These are phyloP conservation scores for Heliconius nattereri DNA, from an alignment of 1,140 invertebrate genomes.

Conservation along the genomic window DNA sequence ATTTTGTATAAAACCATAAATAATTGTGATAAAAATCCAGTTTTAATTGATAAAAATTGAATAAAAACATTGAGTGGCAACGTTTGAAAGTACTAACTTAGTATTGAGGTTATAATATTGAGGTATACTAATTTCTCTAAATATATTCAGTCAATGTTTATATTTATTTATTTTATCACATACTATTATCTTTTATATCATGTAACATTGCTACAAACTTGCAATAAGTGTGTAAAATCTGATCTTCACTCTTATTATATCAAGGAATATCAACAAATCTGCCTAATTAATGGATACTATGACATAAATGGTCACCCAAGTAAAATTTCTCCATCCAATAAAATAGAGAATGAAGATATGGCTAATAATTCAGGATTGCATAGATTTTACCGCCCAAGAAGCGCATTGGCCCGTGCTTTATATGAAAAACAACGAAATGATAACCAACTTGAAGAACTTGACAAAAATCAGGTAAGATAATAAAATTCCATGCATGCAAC, in stretches of 20 bases:
- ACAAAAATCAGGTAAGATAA: slow-evolving; percentile 84
- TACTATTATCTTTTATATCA: slow-evolving; percentile 33
- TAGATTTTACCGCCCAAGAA: slow-evolving; percentile 81
- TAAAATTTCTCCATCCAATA: slow-evolving; percentile 1
- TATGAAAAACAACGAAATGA: slow-evolving; percentile 87
- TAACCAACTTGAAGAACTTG: slow-evolving; percentile 83
- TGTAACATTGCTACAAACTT: slow-evolving; percentile 24
- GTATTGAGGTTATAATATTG: slow-evolving; percentile 39
- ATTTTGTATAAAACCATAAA: background rate
- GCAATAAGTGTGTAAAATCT: slow-evolving; percentile 43
- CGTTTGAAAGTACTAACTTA: background rate
- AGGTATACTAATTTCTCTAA: slow-evolving; percentile 31
- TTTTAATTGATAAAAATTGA: slow-evolving; percentile 12
- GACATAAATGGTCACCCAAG: slow-evolving; percentile 43
- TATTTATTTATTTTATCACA: slow-evolving; percentile 30
- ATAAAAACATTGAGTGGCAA: background rate
- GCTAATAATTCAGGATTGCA: slow-evolving; percentile 58
- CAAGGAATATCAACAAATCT: slow-evolving; percentile 59
- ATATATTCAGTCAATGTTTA: slow-evolving; percentile 37
- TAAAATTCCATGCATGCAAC: background rate
- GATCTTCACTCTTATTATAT: slow-evolving; percentile 61
- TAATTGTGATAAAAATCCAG: slow-evolving; percentile 1
- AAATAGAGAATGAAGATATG: slow-evolving; percentile 52
- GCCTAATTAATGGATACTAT: slow-evolving; percentile 54
- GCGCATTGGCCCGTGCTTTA: slow-evolving; percentile 84